Conservation (phyloP, 2,113 vertebrate species). For the Suncus etruscus region DNA sequence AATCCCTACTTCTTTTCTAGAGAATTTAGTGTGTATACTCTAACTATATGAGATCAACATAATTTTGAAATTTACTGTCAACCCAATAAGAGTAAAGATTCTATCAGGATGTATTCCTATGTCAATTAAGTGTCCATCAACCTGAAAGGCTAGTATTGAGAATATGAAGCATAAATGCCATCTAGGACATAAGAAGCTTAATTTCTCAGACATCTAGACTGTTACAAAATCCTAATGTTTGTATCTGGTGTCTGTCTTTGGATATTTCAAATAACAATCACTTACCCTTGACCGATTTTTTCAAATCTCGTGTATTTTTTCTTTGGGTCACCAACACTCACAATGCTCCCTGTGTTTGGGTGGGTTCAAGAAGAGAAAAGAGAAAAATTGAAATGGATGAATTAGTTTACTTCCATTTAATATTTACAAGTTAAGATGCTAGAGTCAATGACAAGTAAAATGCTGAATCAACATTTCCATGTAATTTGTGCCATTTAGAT, state of each 20-base stretch:
- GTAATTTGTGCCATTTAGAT: constrained; percentile 39
- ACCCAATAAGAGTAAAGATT: constrained; percentile 15
- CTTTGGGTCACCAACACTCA: constrained; percentile 98
- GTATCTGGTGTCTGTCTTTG: constrained; percentile 4
- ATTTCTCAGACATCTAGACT: not conserved
- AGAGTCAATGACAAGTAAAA: constrained; percentile 49
- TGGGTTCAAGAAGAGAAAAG: constrained; percentile 26
- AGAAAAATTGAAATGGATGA: not conserved
- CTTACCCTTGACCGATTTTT: constrained; percentile 99
- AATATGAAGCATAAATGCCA: constrained; percentile 52
- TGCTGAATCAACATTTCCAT: constrained; percentile 7
- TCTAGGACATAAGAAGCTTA: constrained; percentile 27
- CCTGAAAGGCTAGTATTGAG: constrained; percentile 32
- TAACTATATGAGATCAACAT: constrained; percentile 30
- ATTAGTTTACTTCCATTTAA: constrained; percentile 26
- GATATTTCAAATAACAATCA: constrained; percentile 74
- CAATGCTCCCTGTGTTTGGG: constrained; percentile 93
- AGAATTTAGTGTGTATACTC: constrained; percentile 25
- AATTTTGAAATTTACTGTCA: not conserved
- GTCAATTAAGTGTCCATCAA: constrained; percentile 42
- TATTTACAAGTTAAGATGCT: constrained; percentile 45
- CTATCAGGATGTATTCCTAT: constrained; percentile 11
- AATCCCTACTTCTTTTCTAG: not conserved
- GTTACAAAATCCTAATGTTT: constrained; percentile 3
- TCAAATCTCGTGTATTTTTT: constrained; percentile 99